Evolutionary conservation across 53 echinoderm and acorn worm species (phyloP).

Genomic region (Holothuria leucospilota): DNA sequence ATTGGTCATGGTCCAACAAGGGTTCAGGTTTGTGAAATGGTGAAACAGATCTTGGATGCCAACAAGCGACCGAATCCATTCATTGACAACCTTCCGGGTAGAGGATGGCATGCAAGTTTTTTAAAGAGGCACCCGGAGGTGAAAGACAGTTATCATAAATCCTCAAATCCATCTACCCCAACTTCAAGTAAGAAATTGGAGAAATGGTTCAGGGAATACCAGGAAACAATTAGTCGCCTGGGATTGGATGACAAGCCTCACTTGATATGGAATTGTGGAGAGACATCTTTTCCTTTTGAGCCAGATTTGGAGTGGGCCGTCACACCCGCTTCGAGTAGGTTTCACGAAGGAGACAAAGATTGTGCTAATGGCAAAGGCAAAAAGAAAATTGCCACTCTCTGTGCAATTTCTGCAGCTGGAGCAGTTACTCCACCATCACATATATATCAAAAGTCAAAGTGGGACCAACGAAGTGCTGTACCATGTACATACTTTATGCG

Average conservation of each 20-base stretch:
- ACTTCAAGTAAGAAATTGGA: slow-evolving; percentile 30
- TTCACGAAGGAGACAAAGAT: slow-evolving; percentile 18
- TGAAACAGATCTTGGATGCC: slow-evolving; percentile 32
- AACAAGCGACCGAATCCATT: slow-evolving; percentile 42
- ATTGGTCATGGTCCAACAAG: slow-evolving; percentile 44
- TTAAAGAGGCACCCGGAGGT: slow-evolving; percentile 33
- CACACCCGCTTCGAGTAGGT: not conserved
- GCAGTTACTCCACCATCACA: slow-evolving; percentile 30
- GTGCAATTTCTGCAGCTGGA: slow-evolving; percentile 26
- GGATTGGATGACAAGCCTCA: slow-evolving; percentile 16
- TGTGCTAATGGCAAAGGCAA: not conserved
- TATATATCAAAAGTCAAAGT: not conserved
- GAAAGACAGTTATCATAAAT: not conserved
- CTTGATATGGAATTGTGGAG: slow-evolving; percentile 30
- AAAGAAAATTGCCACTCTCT: slow-evolving; percentile 16
- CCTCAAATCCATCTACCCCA: not conserved
- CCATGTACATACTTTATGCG: slow-evolving; percentile 18
- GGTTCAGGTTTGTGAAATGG: slow-evolving; percentile 5
- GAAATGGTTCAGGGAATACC: slow-evolving; percentile 32
- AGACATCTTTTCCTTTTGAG: slow-evolving; percentile 1
- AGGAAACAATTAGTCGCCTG: slow-evolving; percentile 18
- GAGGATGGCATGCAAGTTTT: slow-evolving; percentile 35
- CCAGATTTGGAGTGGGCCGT: slow-evolving; percentile 29
- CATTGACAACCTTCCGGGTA: slow-evolving; percentile 42
- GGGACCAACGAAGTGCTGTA: not conserved